Evolutionary conservation across 1,140 invertebrate genomes (phyloP).

Genomic region (Drosophila arizonae): DNA sequence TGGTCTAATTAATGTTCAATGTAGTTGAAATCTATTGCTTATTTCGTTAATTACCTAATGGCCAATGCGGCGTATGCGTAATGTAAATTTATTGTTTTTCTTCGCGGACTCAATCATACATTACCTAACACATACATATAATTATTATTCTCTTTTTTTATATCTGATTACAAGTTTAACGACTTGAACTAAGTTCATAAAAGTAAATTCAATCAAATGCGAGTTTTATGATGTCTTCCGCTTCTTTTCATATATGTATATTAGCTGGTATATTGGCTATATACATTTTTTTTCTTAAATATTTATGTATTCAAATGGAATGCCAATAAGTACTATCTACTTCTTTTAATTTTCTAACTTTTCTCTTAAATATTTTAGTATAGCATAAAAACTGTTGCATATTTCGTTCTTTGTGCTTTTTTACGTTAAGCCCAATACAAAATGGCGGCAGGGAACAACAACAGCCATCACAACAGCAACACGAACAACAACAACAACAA

Average conservation of each 20-base stretch:
- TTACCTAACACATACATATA: not conserved
- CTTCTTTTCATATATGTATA: not conserved
- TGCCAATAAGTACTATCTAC: not conserved
- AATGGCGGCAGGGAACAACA: conserved; percentile 42
- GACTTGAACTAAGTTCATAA: conserved; percentile 13
- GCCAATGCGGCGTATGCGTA: conserved; percentile 49
- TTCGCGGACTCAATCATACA: not conserved
- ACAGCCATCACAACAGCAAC: conserved; percentile 32
- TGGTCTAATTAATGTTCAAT: conserved; percentile 60
- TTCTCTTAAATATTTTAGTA: not conserved
- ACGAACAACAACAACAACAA: conserved; percentile 13
- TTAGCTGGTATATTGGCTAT: not conserved
- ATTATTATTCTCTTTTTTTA: not conserved
- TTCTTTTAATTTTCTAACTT: not conserved
- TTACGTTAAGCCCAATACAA: conserved; percentile 47
- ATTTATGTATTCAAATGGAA: not conserved
- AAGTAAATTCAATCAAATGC: conserved; percentile 18
- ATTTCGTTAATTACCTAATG: conserved; percentile 49
- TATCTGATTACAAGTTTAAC: conserved; percentile 6
- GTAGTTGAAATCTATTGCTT: conserved; percentile 44
- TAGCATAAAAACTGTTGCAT: conserved; percentile 67
- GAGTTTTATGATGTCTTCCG: not conserved
- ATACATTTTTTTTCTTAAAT: not conserved
- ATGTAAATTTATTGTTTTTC: conserved; percentile 36
- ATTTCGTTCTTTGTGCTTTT: conserved; percentile 6